Conservation (phyloP, 2,888 invertebrate species). For the Willowsia nigromaculata region DNA sequence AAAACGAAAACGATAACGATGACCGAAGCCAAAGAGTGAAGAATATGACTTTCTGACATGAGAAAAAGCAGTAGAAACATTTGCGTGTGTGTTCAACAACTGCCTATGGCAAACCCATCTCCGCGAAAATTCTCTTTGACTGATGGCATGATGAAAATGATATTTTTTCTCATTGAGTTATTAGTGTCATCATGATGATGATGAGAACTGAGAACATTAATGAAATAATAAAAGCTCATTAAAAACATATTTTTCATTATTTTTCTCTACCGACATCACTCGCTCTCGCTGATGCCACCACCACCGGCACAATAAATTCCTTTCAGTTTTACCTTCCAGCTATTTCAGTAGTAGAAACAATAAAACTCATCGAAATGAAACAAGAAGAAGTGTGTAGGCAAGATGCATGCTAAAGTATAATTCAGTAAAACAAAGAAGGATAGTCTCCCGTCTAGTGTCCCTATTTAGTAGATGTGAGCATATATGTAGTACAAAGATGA, state of each 20-base stretch:
- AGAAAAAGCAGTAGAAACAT: neutral
- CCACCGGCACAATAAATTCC: neutral
- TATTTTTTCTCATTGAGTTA: slow-evolving; percentile 43
- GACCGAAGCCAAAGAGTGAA: slow-evolving; percentile 7
- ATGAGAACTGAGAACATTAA: neutral
- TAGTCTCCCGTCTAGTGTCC: neutral
- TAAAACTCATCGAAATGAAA: neutral
- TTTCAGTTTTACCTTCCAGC: slow-evolving; percentile 6
- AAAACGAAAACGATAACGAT: slow-evolving; percentile 11
- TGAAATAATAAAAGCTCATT: slow-evolving; percentile 52
- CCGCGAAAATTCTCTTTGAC: neutral
- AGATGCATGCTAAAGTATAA: neutral
- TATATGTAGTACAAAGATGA: neutral
- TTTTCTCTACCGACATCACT: slow-evolving; percentile 13
- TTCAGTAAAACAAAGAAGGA: neutral
- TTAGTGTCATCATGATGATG: slow-evolving; percentile 37
- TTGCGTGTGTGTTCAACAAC: slow-evolving; percentile 20
- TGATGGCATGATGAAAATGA: neutral
- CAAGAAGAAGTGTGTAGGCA: neutral
- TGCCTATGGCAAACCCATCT: neutral
- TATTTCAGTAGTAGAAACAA: neutral
- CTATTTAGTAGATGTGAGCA: too few species aligned
- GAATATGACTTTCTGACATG: slow-evolving; percentile 8
- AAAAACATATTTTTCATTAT: slow-evolving; percentile 31
- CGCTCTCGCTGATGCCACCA: neutral